Conservation (phyloP, 1,140 invertebrate genomes). For the Mycetomoellerius zeteki region DNA sequence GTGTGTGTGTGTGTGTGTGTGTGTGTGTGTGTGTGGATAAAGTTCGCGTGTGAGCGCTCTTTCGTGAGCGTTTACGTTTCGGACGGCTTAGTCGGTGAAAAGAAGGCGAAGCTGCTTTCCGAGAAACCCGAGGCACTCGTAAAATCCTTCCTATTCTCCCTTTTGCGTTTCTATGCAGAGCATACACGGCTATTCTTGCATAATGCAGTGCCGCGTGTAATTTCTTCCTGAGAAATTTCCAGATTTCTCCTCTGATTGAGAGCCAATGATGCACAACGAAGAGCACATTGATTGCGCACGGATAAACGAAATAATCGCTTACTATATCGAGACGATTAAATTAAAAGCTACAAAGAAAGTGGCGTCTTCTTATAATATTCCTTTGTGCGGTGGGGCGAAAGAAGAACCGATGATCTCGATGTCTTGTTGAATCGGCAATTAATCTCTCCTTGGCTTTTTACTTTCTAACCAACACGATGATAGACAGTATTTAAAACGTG, state of each 20-base stretch:
- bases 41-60: neutral
- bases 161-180: conserved; percentile 41
- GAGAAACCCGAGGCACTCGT: conserved; percentile 23
- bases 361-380: conserved; percentile 53
- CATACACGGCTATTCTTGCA: conserved; percentile 33
- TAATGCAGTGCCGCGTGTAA: conserved; percentile 60
- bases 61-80: conserved; percentile 54
- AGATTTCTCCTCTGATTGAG: conserved; percentile 57
- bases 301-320: conserved; percentile 70
- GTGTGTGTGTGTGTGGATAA: neutral
- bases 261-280: conserved; percentile 30
- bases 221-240: conserved; percentile 60
- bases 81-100: neutral
- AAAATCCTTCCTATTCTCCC: conserved; percentile 42
- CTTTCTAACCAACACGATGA: neutral
- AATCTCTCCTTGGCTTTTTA: conserved; percentile 39
- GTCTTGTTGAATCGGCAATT: conserved; percentile 52
- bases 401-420: conserved; percentile 68
- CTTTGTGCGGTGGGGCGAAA: conserved; percentile 73
- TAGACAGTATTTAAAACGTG: conserved; percentile 23
- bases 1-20: too few relatives aligned
- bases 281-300: conserved; percentile 24
- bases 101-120: conserved; percentile 25
- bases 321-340: conserved; percentile 73
- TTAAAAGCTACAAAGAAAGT: conserved; percentile 48